A percentile compares a stretch with the other conserved stretches of the same genome.
Conservation (phyloP, 2,113 vertebrate genomes). For the Lonchura striata region DNA sequence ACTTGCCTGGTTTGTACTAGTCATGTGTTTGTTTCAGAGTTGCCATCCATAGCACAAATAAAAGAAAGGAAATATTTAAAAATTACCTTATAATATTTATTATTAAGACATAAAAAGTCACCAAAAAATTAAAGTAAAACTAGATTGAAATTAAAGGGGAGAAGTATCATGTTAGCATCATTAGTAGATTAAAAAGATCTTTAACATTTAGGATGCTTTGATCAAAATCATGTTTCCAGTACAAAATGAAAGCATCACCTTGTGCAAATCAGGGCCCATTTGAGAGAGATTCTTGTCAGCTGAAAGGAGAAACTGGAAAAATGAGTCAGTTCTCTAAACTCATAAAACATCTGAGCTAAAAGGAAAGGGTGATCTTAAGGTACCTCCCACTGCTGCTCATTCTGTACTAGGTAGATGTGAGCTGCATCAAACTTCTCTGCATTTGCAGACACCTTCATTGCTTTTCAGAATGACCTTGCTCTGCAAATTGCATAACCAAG, state of each 20-base stretch:
- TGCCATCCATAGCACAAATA: background rate
- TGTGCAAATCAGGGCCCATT: background rate
- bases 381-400: background rate
- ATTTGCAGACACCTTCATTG: background rate
- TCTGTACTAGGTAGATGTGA: background rate
- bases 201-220: background rate
- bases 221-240: background rate
- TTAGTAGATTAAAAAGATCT: background rate
- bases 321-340: background rate
- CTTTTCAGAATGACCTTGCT: background rate
- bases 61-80: background rate
- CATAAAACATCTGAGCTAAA: background rate
- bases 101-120: background rate
- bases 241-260: background rate
- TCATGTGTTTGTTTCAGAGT: background rate
- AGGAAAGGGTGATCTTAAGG: background rate
- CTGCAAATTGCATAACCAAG: background rate
- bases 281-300: background rate
- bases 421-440: background rate
- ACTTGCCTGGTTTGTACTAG: background rate
- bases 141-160: background rate
- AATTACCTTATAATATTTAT: background rate
- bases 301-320: background rate
- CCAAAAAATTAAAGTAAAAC: background rate
- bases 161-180: background rate